Percentiles rank a stretch among this genome's conserved stretches.
Conservation (phyloP, 1,140 invertebrate species). For the Orius insidiosus region DNA sequence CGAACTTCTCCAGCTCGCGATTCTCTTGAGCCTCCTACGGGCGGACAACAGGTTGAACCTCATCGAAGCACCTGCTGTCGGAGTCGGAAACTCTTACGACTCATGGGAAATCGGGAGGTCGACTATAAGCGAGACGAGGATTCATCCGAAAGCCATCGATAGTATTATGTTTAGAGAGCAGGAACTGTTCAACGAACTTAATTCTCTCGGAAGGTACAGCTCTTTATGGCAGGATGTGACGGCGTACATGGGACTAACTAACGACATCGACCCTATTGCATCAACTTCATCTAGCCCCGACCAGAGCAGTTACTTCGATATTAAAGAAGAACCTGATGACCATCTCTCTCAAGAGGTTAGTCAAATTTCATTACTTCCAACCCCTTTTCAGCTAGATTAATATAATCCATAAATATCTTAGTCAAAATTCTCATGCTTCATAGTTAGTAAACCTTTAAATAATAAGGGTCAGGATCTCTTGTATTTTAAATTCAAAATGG, state of each 20-base stretch:
- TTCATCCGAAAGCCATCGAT: constrained; percentile 57
- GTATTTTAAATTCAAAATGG: too few species aligned
- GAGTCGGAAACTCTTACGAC: constrained; percentile 34
- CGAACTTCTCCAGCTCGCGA: constrained; percentile 57
- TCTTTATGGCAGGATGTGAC: constrained; percentile 30
- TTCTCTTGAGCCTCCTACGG: constrained; percentile 56
- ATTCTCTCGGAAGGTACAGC: constrained; percentile 41
- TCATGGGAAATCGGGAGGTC: constrained; percentile 2
- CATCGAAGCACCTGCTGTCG: constrained; percentile 27
- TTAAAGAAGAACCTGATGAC: constrained; percentile 1
- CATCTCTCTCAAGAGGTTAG: constrained; percentile 10
- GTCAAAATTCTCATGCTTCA: neutral
- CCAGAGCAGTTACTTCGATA: neutral
- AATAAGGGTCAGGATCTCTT: too few species aligned
- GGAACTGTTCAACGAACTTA: constrained; percentile 57
- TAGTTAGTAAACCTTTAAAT: too few species aligned
- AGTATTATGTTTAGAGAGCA: constrained; percentile 47
- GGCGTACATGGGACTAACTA: constrained; percentile 33
- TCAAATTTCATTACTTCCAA: too few species aligned
- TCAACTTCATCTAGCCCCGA: constrained; percentile 10
- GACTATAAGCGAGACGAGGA: constrained; percentile 19
- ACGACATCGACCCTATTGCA: constrained; percentile 25
- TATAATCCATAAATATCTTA: too few species aligned
- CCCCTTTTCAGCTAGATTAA: too few species aligned
- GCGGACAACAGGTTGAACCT: constrained; percentile 47